phyloP scores from a whole-genome alignment of 2,797 vertebrate genomes.

The Intellagama lesueurii region DNA sequence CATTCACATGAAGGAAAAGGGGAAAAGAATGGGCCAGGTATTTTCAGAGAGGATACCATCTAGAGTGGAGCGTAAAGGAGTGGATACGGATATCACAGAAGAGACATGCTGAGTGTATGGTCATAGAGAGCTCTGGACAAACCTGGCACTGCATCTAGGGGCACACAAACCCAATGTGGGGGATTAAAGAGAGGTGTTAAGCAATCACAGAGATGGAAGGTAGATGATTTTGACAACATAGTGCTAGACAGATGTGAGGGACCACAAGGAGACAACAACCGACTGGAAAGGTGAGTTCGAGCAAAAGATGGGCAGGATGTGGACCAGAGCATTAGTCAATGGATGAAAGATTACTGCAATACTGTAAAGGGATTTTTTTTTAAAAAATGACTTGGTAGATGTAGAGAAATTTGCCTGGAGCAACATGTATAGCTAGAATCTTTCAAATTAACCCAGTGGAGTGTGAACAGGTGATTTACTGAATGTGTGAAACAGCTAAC shows the following conservation, averaged over 20 bases:
- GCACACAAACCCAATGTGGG: not conserved
- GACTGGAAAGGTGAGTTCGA: too few species aligned
- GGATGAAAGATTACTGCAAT: not conserved
- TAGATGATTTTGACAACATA: not conserved
- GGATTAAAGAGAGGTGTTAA: not conserved
- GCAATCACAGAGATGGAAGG: not conserved
- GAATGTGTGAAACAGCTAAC: not conserved
- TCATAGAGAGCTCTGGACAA: not conserved
- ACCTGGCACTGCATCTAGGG: not conserved
- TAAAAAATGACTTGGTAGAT: not conserved
- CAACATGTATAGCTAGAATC: not conserved
- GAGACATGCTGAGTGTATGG: not conserved
- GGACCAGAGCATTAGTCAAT: not conserved
- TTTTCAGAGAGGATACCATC: not conserved
- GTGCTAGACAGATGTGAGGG: not conserved
- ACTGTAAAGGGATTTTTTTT: not conserved
- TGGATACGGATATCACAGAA: not conserved
- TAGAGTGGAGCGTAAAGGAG: not conserved
- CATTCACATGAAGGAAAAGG: not conserved
- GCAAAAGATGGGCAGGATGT: not conserved
- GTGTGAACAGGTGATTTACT: conserved; percentile 6
- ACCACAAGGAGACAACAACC: not conserved
- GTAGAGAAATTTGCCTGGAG: not conserved
- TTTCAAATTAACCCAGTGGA: not conserved
- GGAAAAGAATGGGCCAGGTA: not conserved